phyloP scores from a whole-genome alignment of 2,113 vertebrate genomes.

The Nycticebus coucang region DNA sequence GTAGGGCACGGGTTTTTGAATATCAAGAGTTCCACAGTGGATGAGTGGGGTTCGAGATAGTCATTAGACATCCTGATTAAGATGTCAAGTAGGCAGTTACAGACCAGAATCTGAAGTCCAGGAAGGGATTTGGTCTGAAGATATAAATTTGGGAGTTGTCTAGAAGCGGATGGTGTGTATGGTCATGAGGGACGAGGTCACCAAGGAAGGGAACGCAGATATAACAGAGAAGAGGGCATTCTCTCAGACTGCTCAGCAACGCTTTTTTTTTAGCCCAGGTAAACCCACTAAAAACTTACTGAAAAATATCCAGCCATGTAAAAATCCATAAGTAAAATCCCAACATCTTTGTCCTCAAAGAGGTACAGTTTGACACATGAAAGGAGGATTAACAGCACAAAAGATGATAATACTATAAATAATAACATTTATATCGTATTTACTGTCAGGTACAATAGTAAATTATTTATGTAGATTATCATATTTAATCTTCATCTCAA shows the following conservation, averaged over 20 bases:
- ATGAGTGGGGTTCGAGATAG: background rate
- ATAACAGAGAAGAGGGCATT: background rate
- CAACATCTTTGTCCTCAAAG: background rate
- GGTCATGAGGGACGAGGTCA: background rate
- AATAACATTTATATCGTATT: background rate
- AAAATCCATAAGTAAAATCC: background rate
- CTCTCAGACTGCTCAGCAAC: background rate
- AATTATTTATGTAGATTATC: background rate
- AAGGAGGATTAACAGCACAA: background rate
- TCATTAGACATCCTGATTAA: background rate
- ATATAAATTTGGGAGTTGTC: background rate
- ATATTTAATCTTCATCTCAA: background rate
- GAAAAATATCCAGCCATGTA: background rate
- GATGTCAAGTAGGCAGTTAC: constrained; percentile 14
- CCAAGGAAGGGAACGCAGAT: background rate
- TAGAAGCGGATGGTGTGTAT: constrained; percentile 21
- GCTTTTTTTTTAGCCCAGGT: background rate
- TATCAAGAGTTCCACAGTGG: background rate
- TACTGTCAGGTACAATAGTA: background rate
- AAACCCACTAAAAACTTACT: background rate
- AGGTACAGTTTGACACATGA: background rate
- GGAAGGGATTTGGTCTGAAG: background rate
- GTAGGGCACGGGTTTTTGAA: background rate
- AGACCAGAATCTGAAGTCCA: background rate
- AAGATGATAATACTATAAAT: background rate